Evolutionary conservation across 2,888 invertebrate species (phyloP).

Genomic region (Melinopterus prodromus): DNA sequence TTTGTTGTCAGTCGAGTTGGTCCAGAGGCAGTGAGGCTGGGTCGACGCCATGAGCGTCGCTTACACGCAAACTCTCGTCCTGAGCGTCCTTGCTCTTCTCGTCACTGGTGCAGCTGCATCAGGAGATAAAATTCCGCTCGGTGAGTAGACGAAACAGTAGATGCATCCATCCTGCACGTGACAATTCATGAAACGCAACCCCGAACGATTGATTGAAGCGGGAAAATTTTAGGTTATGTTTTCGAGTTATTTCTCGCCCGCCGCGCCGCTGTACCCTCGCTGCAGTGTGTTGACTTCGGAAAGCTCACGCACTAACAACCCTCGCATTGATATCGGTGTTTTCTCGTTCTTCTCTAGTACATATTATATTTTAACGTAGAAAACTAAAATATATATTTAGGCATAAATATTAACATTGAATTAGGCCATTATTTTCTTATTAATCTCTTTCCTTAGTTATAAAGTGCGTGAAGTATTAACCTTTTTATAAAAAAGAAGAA

Average conservation of each 20-base stretch:
- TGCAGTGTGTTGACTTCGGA: constrained; percentile 25
- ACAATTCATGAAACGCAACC: neutral
- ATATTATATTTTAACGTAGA: too few relatives aligned
- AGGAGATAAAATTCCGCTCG: constrained; percentile 57
- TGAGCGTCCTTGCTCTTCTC: constrained; percentile 47
- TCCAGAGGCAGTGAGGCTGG: constrained; percentile 58
- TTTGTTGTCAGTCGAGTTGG: constrained; percentile 49
- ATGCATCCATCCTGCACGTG: neutral
- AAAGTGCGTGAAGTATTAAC: too few relatives aligned
- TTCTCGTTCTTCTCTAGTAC: neutral
- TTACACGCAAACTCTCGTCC: constrained; percentile 48
- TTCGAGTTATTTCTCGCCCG: constrained; percentile 9
- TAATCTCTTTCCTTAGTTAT: too few relatives aligned
- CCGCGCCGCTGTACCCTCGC: neutral
- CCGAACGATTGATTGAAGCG: neutral
- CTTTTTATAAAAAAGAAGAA: too few relatives aligned
- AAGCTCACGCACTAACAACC: constrained; percentile 9
- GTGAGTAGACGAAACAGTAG: constrained; percentile 48
- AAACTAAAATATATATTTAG: too few relatives aligned
- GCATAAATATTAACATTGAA: too few relatives aligned
- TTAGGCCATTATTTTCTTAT: too few relatives aligned
- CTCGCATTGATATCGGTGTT: neutral
- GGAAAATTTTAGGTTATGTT: constrained; percentile 19
- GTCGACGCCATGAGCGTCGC: constrained; percentile 54
- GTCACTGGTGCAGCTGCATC: constrained; percentile 49